Evolutionary conservation across 2,888 invertebrate species (phyloP).

Genomic region (Globia sparganii): DNA sequence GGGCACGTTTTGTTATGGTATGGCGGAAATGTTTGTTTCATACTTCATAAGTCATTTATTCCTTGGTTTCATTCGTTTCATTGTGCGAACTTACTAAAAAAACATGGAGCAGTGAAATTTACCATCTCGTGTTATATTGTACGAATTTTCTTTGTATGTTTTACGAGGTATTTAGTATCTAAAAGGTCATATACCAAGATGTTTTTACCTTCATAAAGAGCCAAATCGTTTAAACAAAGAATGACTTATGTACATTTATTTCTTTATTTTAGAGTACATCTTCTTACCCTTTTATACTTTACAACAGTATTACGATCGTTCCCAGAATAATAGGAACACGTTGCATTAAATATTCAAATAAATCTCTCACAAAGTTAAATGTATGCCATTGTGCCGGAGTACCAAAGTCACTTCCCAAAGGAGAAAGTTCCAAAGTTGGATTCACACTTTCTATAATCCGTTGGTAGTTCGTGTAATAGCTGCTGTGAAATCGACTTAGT

Average conservation of each 20-base stretch:
- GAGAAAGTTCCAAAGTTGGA: slow-evolving; percentile 50
- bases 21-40: background rate
- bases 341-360: slow-evolving; percentile 54
- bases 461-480: slow-evolving; percentile 48
- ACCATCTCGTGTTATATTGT: background rate
- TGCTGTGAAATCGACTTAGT: slow-evolving; percentile 44
- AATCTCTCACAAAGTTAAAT: slow-evolving; percentile 53
- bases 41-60: background rate
- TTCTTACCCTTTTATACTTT: slow-evolving; percentile 34
- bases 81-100: background rate
- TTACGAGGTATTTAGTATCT: background rate
- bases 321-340: slow-evolving; percentile 21
- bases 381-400: slow-evolving; percentile 53
- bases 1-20: background rate
- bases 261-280: slow-evolving; percentile 7
- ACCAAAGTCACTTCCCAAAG: slow-evolving; percentile 33
- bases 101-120: background rate
- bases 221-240: background rate
- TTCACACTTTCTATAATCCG: slow-evolving; percentile 58
- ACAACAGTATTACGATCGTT: slow-evolving; percentile 34
- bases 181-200: background rate
- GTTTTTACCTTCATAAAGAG: background rate
- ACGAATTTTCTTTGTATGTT: background rate
- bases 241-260: background rate
- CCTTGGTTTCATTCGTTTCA: background rate